A percentile compares a stretch with the other conserved stretches of the same genome.
These are phyloP conservation scores for Cyclargus thomasi DNA, from an alignment of 1,140 invertebrate genomes.

Conservation along the genomic window DNA sequence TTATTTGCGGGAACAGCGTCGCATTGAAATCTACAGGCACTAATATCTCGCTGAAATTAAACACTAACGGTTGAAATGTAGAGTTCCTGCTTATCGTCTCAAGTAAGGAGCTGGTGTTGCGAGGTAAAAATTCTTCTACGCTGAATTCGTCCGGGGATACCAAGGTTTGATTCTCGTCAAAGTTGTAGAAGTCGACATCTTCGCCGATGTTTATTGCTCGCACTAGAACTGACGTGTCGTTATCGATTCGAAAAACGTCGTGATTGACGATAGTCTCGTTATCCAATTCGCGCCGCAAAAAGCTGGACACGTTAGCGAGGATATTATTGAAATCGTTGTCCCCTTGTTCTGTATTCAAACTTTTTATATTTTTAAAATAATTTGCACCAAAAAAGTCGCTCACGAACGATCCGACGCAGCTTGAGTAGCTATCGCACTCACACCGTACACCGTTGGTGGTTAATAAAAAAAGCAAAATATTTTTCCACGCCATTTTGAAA, in stretches of 20 bases:
- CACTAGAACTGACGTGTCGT: slow-evolving; percentile 41
- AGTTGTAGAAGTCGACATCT: slow-evolving; percentile 7
- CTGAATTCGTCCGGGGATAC: not conserved
- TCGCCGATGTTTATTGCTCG: slow-evolving; percentile 39
- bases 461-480: slow-evolving; percentile 24
- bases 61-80: slow-evolving; percentile 4
- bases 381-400: slow-evolving; percentile 30
- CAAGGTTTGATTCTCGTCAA: slow-evolving; percentile 20
- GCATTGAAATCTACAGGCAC: not conserved
- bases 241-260: slow-evolving; percentile 27
- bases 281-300: slow-evolving; percentile 38
- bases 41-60: slow-evolving; percentile 1
- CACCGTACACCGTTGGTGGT: slow-evolving; percentile 25
- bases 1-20: slow-evolving; percentile 6
- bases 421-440: slow-evolving; percentile 36
- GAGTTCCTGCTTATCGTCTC: not conserved
- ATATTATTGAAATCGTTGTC: slow-evolving; percentile 34
- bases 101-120: not conserved
- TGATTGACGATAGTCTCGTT: slow-evolving; percentile 25
- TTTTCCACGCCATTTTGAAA: slow-evolving; percentile 35
- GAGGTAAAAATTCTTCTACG: not conserved
- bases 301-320: slow-evolving; percentile 33
- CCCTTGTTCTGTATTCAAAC: slow-evolving; percentile 29
- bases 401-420: slow-evolving; percentile 33
- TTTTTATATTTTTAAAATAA: slow-evolving; percentile 24